Base-by-base conservation (phyloP, 2,113 vertebrate genomes). In the Grus americana region DNA sequence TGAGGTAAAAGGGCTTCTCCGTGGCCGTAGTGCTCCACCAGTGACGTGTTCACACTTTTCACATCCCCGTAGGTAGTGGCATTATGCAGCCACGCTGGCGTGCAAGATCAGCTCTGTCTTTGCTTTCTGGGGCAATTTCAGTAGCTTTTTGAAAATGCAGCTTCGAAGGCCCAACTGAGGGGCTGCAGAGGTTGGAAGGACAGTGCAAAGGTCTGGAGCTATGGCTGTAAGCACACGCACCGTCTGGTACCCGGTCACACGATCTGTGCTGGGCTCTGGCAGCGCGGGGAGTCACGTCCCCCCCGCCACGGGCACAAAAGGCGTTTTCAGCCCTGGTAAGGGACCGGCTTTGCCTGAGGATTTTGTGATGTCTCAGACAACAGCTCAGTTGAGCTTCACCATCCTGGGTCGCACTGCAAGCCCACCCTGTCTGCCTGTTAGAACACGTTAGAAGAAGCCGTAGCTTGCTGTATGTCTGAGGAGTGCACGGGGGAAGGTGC, bases 1-100 rank as follows among this genome's bases (percentile, higher is more conserved):
- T 24, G 17, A 46, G 27, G 26, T 22, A 11, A 61, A 32, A 57
- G 7, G 58, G 63, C 40, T 46, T 16, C 34, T 26, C 62, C 9
- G 3, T 3, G 23, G 54, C 47, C 46, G 1, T 1, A 14, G 54
- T 6, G 5, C 27, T 3, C 9, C 15, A 2, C 2, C 29, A 71
- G 12, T 36, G 21, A 30, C 0, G 0, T 9, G 21, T 10, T 42
- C 40, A 24, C 3, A 0, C 49, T 34, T 54, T 24, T 23, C 14
- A 4, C 5, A 22, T 12, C 8, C 4, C 1, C 9, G 49, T 24
- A 7, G 57, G 42, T 4, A 8, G 34, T 19, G 57, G 34, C 11
- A 1, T 12, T 10, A 29, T 2, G 12, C 49, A 12, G 40, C 34
- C 19, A 4, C 2, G 14, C 13, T 16, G 9, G 34, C 1, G 4